A percentile compares a stretch with the other conserved stretches of the same genome.
Conservation (phyloP, 2,888 invertebrate species). For the Eristalinus aeneus region DNA sequence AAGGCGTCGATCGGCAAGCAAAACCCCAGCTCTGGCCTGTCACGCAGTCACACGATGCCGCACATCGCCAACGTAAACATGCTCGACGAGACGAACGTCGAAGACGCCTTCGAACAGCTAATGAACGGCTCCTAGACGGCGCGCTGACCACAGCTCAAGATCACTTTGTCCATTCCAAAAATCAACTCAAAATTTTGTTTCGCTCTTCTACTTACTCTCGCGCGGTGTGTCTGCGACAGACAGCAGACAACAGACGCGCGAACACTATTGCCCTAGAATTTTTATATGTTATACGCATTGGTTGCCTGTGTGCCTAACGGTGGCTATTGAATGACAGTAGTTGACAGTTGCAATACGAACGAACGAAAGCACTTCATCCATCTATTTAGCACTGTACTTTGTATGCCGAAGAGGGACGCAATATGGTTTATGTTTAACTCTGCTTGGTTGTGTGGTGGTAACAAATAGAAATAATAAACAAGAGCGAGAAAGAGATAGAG, state of each 20-base stretch:
- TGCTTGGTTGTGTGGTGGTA: slow-evolving; percentile 70
- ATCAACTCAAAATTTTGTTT: slow-evolving; percentile 34
- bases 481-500: slow-evolving; percentile 28
- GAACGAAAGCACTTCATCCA: slow-evolving; percentile 41
- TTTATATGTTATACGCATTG: slow-evolving; percentile 65
- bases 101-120: slow-evolving; percentile 93
- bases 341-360: slow-evolving; percentile 46
- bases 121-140: slow-evolving; percentile 83
- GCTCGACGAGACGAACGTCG: slow-evolving; percentile 90
- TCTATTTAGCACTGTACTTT: slow-evolving; percentile 65
- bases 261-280: slow-evolving; percentile 69
- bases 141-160: not conserved
- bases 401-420: slow-evolving; percentile 68
- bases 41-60: slow-evolving; percentile 89
- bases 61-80: slow-evolving; percentile 85
- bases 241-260: slow-evolving; percentile 4
- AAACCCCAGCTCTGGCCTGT: slow-evolving; percentile 82
- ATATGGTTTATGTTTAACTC: slow-evolving; percentile 69
- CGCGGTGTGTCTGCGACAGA: slow-evolving; percentile 5
- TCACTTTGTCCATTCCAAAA: slow-evolving; percentile 59
- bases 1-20: slow-evolving; percentile 81
- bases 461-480: slow-evolving; percentile 35
- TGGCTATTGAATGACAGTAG: slow-evolving; percentile 61
- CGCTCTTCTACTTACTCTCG: slow-evolving; percentile 38
- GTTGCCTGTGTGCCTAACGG: slow-evolving; percentile 60